Percentiles rank a stretch among this genome's conserved stretches.
Evolutionary conservation across 2,888 invertebrate genomes (phyloP).

Genomic region (Scaptomyza polygonia): DNA sequence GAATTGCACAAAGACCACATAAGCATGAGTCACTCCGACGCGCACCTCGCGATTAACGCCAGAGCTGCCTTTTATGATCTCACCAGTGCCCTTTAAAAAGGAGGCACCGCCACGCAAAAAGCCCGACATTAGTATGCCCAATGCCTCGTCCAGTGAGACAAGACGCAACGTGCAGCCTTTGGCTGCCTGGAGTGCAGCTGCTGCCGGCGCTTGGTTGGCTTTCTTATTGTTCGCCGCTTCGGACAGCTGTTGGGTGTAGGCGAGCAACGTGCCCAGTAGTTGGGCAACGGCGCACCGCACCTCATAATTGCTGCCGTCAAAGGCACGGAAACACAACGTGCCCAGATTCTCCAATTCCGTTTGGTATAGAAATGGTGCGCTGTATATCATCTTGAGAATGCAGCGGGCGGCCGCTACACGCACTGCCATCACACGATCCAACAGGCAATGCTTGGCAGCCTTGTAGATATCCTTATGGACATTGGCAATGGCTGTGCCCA

Average conservation of each 20-base stretch:
- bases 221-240: conserved; percentile 85
- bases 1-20: conserved; percentile 96
- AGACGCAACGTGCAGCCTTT: conserved; percentile 82
- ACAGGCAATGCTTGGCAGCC: conserved; percentile 93
- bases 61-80: conserved; percentile 97
- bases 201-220: conserved; percentile 57
- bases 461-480: conserved; percentile 96
- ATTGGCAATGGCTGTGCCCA: conserved; percentile 96
- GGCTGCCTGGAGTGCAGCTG: conserved; percentile 64
- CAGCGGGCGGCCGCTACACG: conserved; percentile 97
- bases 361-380: conserved; percentile 93
- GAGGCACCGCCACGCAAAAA: conserved; percentile 97
- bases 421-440: conserved; percentile 96
- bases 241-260: conserved; percentile 90
- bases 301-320: conserved; percentile 96
- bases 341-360: conserved; percentile 96
- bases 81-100: conserved; percentile 95
- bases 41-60: conserved; percentile 97
- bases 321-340: conserved; percentile 95
- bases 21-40: conserved; percentile 98
- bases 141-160: conserved; percentile 94
- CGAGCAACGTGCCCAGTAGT: conserved; percentile 90
- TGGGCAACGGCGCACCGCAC: conserved; percentile 96
- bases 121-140: conserved; percentile 95
- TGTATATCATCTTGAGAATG: conserved; percentile 93